Base-by-base conservation (phyloP, 2,888 invertebrate species). In the Leucophora obtusa region DNA sequence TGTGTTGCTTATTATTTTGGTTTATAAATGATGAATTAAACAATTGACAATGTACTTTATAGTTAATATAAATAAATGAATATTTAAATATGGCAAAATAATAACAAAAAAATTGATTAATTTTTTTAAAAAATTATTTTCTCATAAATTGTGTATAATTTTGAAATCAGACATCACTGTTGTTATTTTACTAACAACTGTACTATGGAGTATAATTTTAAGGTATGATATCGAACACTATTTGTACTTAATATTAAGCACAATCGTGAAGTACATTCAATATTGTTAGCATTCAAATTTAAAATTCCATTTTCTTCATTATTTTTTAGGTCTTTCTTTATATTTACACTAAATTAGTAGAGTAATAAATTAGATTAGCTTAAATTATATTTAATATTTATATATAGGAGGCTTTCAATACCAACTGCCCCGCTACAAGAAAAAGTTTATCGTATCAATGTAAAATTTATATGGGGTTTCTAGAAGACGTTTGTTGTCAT, bases 181-280 rank as follows among this genome's bases (percentile, higher is more conserved):
- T 58, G 33, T 28, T 11, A 56, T n/a, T 35, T 47, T 51, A 8
- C 18, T 51, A 15, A 21, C 0, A 38, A 43, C 11, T 14, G 14
- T 43, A 14, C 2, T 43, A 5, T 43, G 7, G 11, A 38, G 35
- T 51, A 59, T 66, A 38, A 9, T 17, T 6, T 38, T 33, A 21
- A 15, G 11, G 18, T 50, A 50, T 65, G 59, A 60, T 65, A 59
- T 62, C 56, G 43, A 65, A 53, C 72, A 47, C 18, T 69, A 24
- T 51, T 38, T 15, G 2, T 24, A 38, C 54, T 33, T 17, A 54
- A 63, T 47, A 24, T 60, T 66, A 77, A 77, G 76, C 82, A 79
- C 82, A 82, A 54, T 65, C 65, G 50, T 79, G 74, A 83, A 79
- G 75, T 82, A 82, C 75, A 82, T 78, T 78, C 71, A 58, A 24